These are phyloP conservation scores for Embiotoca jacksoni DNA, from an alignment of 2,113 vertebrate genomes.

Conservation along the genomic window DNA sequence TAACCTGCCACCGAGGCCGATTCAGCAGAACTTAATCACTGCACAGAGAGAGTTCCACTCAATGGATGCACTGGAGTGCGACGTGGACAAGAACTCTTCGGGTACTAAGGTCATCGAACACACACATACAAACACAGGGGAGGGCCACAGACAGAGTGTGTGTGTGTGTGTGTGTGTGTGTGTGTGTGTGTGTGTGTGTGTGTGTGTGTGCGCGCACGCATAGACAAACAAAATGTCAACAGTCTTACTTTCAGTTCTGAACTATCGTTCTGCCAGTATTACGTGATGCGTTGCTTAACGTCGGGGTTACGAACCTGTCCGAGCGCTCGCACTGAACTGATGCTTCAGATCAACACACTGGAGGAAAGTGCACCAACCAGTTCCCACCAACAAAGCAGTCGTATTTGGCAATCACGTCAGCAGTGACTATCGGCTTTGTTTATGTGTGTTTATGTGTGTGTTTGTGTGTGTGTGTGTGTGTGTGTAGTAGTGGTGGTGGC, in stretches of 20 bases:
- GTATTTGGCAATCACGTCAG: conserved; percentile 62
- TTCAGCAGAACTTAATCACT: conserved; percentile 47
- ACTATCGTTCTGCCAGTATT: too few relatives aligned
- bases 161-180: conserved; percentile 3
- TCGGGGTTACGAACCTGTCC: conserved; percentile 12
- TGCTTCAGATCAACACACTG: conserved; percentile 44
- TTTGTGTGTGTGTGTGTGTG: conserved; percentile 30
- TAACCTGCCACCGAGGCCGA: conserved; percentile 42
- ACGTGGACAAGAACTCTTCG: conserved; percentile 43
- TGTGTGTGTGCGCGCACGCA: background rate
- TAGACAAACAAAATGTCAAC: background rate
- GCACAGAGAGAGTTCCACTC: conserved; percentile 22
- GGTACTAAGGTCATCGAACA: background rate
- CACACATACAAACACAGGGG: conserved; percentile 14
- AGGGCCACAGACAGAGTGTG: conserved; percentile 3
- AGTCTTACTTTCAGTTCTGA: too few relatives aligned
- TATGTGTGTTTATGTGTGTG: conserved; percentile 31
- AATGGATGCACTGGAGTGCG: conserved; percentile 45
- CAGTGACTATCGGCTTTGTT: conserved; percentile 53
- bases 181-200: background rate
- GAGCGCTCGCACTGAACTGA: conserved; percentile 24
- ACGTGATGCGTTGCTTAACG: background rate
- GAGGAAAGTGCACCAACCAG: conserved; percentile 73
- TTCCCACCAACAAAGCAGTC: conserved; percentile 73
- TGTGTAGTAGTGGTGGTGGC: background rate